Evolutionary conservation across 2,888 invertebrate species (phyloP), one percentile per base, ranked within the genome.

Genomic region (Hirtodrosophila histrioides): DNA sequence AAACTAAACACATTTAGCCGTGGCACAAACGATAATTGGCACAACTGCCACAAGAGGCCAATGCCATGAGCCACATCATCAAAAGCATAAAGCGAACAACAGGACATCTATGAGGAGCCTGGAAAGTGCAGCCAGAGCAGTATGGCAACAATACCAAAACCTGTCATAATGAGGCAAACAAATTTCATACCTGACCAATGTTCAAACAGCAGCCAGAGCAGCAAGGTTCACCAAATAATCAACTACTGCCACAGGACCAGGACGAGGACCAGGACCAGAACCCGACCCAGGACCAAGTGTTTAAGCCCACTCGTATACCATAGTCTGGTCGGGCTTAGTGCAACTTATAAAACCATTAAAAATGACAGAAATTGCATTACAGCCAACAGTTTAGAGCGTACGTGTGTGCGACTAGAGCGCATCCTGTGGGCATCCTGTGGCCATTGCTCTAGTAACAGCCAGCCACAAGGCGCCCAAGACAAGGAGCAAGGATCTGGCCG

Each of bases 341-440:
- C 78, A 85, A 79, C 80, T 71, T 85, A 86, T 76, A 86, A 83
- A 83, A 83, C 77, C 80, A 88, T 86, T 86, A 70, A 73, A 76
- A 72, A 76, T 69, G 75, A 69, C 81, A 73, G 84, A 69, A 88
- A 84, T 76, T 77, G 84, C 72, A 69, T 86, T 77, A 65, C 46
- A 45, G 62, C 53, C 51, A 58, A 57, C 73, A 57, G 73, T 67
- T 77, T 61, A 61, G 58, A 40, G 44, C 29, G 17, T 37, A 50
- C 51, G 46, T 46, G 50, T 35, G 51, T 49, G 27, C 17, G 46
- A 4, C 33, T 2, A 4, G 31, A 39, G 31, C 31, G 33, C 44
- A 11, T n/a, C 24, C 31, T 37, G 10, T 3, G 29, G 46, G 53
- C 64, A 44, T 64, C 49, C 65, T 49, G 36, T 62, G 53, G 41